Base-by-base conservation (phyloP, 2,797 vertebrate species). In the Crenuchus spilurus region DNA sequence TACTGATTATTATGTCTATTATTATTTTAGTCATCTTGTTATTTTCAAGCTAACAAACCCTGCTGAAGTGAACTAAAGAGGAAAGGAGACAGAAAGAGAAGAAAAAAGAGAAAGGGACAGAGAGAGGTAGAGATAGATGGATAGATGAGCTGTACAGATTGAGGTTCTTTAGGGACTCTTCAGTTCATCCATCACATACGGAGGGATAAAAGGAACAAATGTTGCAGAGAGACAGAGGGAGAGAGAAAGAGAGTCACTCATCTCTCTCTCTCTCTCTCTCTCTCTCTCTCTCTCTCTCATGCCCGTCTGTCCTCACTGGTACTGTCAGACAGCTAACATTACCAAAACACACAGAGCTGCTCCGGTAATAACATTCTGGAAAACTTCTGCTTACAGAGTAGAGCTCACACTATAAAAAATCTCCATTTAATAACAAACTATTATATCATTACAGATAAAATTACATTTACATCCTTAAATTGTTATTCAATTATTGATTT, bases 161-260 rank as follows among this genome's bases (percentile, higher is more conserved):
- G 31, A 63, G 57, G 49, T 14, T 31, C 57, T 77, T 72, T 41
- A 51, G 86, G 84, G 87, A 89, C 51, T 58, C 83, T 82, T 86
- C 66, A 75, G 78, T 61, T 84, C 83, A 84, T 88, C 89, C 84
- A 83, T 88, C 88, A 87, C 84, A 83, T 81, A 88, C 82, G 81
- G 69, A 83, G 80, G 80, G 82, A 89, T 86, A 82, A 84, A 86
- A 68, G 86, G 81, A 87, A 87, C 85, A 87, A 88, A 87, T 86
- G 87, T 89, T 87, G 72, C 73, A 33, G 57, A 85, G 88, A 86
- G 84, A n/a, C n/a, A n/a, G n/a, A n/a, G n/a, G n/a, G n/a, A n/a
- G n/a, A n/a, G n/a, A n/a, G n/a, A n/a, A n/a, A n/a, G n/a, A n/a
- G n/a, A n/a, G n/a, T n/a, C n/a, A n/a, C n/a, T n/a, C n/a, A n/a